Conservation (phyloP, 1,140 invertebrate genomes). For the Adoxophyes honmai region DNA sequence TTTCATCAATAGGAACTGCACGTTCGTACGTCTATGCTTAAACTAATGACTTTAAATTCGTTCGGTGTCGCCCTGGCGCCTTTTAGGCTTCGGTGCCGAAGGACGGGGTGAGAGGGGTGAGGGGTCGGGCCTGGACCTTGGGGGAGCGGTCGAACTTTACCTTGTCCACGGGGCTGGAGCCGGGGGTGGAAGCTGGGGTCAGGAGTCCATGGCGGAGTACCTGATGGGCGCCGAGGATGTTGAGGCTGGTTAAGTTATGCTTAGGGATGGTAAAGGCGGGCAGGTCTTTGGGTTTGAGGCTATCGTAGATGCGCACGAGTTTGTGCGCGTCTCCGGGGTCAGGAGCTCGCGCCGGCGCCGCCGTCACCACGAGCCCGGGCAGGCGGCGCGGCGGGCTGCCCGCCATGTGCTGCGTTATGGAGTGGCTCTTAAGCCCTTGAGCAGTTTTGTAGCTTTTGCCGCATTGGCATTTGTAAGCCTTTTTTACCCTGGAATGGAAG, state of each 20-base stretch:
- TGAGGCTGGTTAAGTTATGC: constrained; percentile 50
- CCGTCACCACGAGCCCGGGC: constrained; percentile 54
- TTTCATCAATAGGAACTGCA: constrained; percentile 55
- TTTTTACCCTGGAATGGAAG: constrained; percentile 80
- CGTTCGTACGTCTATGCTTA: constrained; percentile 26
- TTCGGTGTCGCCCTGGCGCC: constrained; percentile 21
- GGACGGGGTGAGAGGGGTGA: constrained; percentile 29
- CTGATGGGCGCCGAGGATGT: constrained; percentile 32
- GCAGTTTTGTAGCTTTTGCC: constrained; percentile 90
- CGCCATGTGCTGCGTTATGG: constrained; percentile 78
- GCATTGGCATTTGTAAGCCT: constrained; percentile 88
- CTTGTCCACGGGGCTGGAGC: constrained; percentile 41
- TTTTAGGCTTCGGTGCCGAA: constrained; percentile 21
- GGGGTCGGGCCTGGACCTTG: constrained; percentile 41
- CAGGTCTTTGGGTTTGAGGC: constrained; percentile 51
- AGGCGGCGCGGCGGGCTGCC: constrained; percentile 24
- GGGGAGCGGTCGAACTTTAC: constrained; percentile 45
- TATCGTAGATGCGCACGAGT: constrained; percentile 66
- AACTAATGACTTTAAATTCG: constrained; percentile 45
- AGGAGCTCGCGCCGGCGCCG: constrained; percentile 43
- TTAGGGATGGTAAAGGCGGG: constrained; percentile 59
- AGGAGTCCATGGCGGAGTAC: constrained; percentile 33
- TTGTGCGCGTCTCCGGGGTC: constrained; percentile 50
- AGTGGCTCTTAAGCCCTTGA: constrained; percentile 86
- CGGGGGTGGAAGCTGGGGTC: constrained; percentile 34